phyloP scores from a whole-genome alignment of 2,888 invertebrate species.

The Drosophila paramelanica region DNA sequence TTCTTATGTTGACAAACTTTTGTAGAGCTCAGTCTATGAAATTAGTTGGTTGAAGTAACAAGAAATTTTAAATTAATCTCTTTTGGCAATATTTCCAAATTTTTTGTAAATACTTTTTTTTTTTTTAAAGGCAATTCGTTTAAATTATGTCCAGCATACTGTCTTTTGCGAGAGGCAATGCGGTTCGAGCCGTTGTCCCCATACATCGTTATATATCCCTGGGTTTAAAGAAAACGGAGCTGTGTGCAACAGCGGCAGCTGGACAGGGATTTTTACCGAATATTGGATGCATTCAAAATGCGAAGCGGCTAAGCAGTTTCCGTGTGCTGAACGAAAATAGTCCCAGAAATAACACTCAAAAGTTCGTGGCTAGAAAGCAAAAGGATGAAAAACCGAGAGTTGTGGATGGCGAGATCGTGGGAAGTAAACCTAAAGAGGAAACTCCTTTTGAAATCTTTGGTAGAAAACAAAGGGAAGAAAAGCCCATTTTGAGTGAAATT shows the following conservation, averaged over 20 bases:
- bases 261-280: not conserved
- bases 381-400: not conserved
- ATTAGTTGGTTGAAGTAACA: not conserved
- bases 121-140: not conserved
- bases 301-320: not conserved
- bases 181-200: not conserved
- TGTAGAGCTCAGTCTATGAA: not conserved
- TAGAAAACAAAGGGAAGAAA: not conserved
- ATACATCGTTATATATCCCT: conserved; percentile 11
- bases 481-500: not conserved
- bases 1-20: too few species aligned
- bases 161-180: conserved; percentile 9
- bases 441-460: not conserved
- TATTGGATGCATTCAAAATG: not conserved
- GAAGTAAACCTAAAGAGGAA: conserved; percentile 4
- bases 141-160: conserved; percentile 9
- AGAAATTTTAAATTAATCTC: not conserved
- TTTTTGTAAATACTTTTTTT: not conserved
- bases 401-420: not conserved
- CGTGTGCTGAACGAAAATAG: not conserved
- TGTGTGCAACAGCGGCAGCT: not conserved
- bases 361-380: too few species aligned
- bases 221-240: not conserved
- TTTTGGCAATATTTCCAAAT: not conserved
- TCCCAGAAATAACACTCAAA: not conserved